phyloP scores from a whole-genome alignment of 2,113 vertebrate genomes.

The Cyprinodon variegatus region DNA sequence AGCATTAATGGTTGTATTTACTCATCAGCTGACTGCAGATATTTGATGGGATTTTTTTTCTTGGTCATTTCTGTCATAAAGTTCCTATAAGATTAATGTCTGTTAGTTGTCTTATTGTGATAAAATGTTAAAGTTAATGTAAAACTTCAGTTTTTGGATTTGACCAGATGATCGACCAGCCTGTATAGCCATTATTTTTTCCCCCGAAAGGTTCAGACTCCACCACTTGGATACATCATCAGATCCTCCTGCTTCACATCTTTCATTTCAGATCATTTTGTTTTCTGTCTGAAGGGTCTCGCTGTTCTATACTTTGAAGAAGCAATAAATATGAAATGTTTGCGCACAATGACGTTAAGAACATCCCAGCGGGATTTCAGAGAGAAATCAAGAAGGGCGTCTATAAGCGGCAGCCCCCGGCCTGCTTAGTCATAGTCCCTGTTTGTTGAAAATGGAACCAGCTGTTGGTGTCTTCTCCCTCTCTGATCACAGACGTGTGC shows the following conservation, averaged over 20 bases:
- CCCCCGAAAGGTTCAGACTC: neutral
- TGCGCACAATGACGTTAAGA: conserved; percentile 16
- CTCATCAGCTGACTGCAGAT: neutral
- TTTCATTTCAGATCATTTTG: conserved; percentile 1
- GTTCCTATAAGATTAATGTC: neutral
- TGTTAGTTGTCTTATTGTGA: neutral
- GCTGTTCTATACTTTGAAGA: conserved; percentile 3
- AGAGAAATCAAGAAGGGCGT: conserved; percentile 14
- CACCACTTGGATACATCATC: neutral
- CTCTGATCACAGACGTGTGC: conserved; percentile 20
- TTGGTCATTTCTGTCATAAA: neutral
- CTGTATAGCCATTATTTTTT: conserved; percentile 14
- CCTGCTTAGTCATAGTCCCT: conserved; percentile 20
- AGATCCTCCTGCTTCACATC: neutral
- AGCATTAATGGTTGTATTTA: neutral
- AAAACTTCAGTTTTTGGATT: conserved; percentile 5
- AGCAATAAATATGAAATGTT: conserved; percentile 12
- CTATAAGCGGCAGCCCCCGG: conserved; percentile 20
- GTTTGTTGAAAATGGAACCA: conserved; percentile 36
- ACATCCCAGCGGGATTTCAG: conserved; percentile 33
- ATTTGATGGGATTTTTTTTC: neutral
- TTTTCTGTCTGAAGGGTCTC: conserved; percentile 12
- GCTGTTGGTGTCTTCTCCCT: conserved; percentile 38
- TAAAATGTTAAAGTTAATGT: neutral
- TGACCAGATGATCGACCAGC: conserved; percentile 37